Evolutionary conservation across 2,888 invertebrate genomes (phyloP).

Genomic region (Acrobasis suavella): DNA sequence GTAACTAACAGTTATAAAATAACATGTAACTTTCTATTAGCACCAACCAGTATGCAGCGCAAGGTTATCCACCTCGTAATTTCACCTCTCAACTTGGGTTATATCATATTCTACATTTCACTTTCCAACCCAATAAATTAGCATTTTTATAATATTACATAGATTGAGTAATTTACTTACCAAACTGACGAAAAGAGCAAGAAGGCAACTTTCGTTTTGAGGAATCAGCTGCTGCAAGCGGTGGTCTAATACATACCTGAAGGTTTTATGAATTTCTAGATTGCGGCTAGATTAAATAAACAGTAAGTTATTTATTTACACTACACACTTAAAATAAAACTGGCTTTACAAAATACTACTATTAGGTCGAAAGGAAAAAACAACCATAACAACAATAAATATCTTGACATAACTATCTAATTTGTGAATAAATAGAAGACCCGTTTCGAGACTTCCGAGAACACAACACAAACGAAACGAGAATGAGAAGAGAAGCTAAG

Average conservation of each 20-base stretch:
- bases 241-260: background rate
- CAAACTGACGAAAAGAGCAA: background rate
- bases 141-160: conserved; percentile 37
- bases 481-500: no score
- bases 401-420: no score
- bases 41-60: conserved; percentile 39
- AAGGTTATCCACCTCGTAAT: conserved; percentile 60
- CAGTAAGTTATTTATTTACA: background rate
- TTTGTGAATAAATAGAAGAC: no score
- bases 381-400: background rate
- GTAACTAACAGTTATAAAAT: conserved; percentile 39
- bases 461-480: no score
- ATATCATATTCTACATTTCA: conserved; percentile 58
- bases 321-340: background rate
- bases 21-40: conserved; percentile 48
- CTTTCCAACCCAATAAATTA: conserved; percentile 57
- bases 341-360: background rate
- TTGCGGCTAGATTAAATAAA: background rate
- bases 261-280: background rate
- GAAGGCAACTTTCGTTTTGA: background rate
- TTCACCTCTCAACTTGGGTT: conserved; percentile 74
- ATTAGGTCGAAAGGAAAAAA: background rate
- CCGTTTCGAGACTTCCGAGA: no score
- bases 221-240: background rate
- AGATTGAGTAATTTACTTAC: background rate